A percentile compares a stretch with the other conserved stretches of the same genome.
Conservation (phyloP, 2,113 vertebrate species). For the Neogobius melanostomus region DNA sequence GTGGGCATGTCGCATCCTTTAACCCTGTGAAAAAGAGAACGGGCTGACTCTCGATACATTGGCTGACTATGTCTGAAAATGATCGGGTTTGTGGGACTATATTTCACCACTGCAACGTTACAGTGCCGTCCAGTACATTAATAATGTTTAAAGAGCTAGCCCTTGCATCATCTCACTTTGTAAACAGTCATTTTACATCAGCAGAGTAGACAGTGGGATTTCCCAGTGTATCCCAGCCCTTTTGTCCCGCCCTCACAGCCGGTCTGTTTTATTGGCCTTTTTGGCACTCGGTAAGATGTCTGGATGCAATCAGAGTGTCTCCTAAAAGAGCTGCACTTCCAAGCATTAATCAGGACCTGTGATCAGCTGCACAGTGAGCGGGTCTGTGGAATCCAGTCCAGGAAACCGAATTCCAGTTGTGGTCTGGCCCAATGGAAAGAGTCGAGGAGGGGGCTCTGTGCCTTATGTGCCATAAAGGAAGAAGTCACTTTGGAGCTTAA, state of each 20-base stretch:
- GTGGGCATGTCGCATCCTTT: no score
- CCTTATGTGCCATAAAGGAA: background rate
- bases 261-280: conserved; percentile 14
- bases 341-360: conserved; percentile 37
- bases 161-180: background rate
- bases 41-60: no score
- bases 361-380: conserved; percentile 38
- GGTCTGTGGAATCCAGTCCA: conserved; percentile 38
- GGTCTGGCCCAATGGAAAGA: conserved; percentile 42
- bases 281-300: conserved; percentile 24
- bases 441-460: conserved; percentile 3
- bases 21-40: no score
- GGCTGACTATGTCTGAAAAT: no score
- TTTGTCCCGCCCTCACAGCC: conserved; percentile 1
- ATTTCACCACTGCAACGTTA: background rate
- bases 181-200: background rate
- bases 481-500: conserved; percentile 27
- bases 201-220: conserved; percentile 8
- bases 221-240: conserved; percentile 11
- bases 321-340: conserved; percentile 29
- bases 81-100: no score
- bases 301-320: conserved; percentile 40
- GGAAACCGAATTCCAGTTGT: conserved; percentile 43
- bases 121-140: background rate
- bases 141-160: background rate